A percentile compares a stretch with the other conserved stretches of the same genome.
phyloP scores from a whole-genome alignment of 2,888 invertebrate genomes.

The Odontocolon sp. region DNA sequence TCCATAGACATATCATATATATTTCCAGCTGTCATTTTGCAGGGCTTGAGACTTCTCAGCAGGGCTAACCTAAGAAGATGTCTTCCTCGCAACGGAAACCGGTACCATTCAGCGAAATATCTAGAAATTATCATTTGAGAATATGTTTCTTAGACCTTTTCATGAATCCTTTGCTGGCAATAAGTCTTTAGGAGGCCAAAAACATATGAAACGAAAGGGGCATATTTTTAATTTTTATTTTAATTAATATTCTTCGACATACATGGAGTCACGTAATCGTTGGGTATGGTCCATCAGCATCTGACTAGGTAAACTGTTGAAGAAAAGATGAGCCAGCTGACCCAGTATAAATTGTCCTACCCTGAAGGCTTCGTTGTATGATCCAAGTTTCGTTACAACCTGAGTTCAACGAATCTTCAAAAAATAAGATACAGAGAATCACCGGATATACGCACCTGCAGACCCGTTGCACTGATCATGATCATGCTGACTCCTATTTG shows the following conservation, averaged over 20 bases:
- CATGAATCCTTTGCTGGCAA: no score
- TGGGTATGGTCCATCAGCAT: conserved; percentile 55
- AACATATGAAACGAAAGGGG: no score
- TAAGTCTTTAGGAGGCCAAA: no score
- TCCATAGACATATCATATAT: conserved; percentile 56
- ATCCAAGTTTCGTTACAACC: conserved; percentile 51
- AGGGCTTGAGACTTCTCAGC: conserved; percentile 54
- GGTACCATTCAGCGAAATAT: conserved; percentile 59
- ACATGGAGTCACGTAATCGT: conserved; percentile 49
- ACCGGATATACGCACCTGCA: conserved; percentile 34
- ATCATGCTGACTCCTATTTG: conserved; percentile 49
- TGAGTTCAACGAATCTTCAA: background rate
- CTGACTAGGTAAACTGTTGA: conserved; percentile 59
- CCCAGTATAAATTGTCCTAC: conserved; percentile 47
- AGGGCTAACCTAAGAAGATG: conserved; percentile 50
- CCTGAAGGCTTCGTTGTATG: conserved; percentile 41
- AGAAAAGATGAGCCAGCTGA: conserved; percentile 55
- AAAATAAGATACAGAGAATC: background rate
- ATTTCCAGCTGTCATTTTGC: conserved; percentile 54
- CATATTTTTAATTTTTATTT: conserved; percentile 10
- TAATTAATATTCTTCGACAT: background rate
- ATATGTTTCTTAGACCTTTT: no score
- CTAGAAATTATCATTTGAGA: no score
- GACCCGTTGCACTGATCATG: conserved; percentile 56
- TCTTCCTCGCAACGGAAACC: conserved; percentile 31